Conservation (phyloP, 2,888 invertebrate genomes). For the Drosophila phalerata region DNA sequence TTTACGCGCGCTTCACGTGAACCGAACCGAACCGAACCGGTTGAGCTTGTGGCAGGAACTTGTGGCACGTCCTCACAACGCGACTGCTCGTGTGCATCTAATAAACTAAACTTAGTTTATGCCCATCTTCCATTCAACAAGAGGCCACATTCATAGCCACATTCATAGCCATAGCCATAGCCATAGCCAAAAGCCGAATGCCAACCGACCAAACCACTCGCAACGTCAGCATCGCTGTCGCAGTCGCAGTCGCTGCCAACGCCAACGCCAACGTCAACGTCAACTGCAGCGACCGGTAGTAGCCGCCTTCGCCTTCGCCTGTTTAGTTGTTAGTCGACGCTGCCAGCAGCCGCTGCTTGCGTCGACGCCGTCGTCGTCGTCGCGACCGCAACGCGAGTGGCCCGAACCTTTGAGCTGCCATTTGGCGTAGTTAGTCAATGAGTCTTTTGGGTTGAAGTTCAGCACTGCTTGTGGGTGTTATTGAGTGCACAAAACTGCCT, state of each 20-base stretch:
- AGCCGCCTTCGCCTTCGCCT: background rate
- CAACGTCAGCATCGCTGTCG: constrained; percentile 39
- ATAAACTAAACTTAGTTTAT: constrained; percentile 85
- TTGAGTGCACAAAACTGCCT: constrained; percentile 22
- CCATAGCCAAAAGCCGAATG: constrained; percentile 28
- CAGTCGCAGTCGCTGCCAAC: constrained; percentile 26
- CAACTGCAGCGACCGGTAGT: background rate
- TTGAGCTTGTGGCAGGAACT: constrained; percentile 35
- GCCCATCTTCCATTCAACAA: constrained; percentile 75
- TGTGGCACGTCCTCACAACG: constrained; percentile 85
- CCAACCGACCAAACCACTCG: constrained; percentile 65
- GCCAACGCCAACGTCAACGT: constrained; percentile 27
- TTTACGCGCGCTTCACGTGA: constrained; percentile 33
- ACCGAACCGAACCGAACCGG: too few species aligned
- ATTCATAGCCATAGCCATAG: background rate
- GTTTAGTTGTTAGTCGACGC: background rate
- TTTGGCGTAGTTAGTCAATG: constrained; percentile 36
- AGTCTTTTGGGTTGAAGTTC: constrained; percentile 43
- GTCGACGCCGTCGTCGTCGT: background rate
- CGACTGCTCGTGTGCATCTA: constrained; percentile 86
- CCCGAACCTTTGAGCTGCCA: constrained; percentile 35
- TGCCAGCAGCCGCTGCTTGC: background rate
- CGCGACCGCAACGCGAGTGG: background rate
- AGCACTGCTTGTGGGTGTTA: constrained; percentile 40
- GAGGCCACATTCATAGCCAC: constrained; percentile 38